These are phyloP conservation scores for Pogonomyrmex barbatus DNA, from an alignment of 1,140 invertebrate genomes.

Conservation along the genomic window DNA sequence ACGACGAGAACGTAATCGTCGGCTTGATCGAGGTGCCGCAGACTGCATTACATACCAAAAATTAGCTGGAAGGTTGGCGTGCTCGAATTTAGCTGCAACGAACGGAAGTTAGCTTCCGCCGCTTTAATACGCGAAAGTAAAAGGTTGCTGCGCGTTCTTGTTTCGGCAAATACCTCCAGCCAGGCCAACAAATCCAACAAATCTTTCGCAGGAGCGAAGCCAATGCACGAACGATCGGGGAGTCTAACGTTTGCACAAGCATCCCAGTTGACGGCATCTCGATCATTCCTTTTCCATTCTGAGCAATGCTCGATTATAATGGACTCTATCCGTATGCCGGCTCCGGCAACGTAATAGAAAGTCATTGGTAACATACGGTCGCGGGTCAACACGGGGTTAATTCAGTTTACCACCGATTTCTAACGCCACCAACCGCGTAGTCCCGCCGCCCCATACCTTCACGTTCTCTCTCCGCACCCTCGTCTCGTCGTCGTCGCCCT, in stretches of 20 bases:
- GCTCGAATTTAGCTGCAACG: constrained; percentile 43
- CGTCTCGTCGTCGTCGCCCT: constrained; percentile 33
- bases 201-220: not conserved
- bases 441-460: not conserved
- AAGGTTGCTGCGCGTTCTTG: constrained; percentile 42
- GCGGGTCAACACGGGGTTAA: constrained; percentile 77
- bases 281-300: constrained; percentile 15
- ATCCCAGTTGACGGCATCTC: constrained; percentile 1
- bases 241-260: constrained; percentile 53
- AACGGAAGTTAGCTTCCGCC: constrained; percentile 57
- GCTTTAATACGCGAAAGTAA: constrained; percentile 42
- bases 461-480: constrained; percentile 16
- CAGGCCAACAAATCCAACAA: constrained; percentile 24
- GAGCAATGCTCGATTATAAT: constrained; percentile 57
- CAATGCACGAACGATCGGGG: not conserved
- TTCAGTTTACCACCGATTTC: constrained; percentile 79
- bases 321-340: constrained; percentile 22
- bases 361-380: constrained; percentile 77
- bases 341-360: constrained; percentile 72
- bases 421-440: constrained; percentile 56
- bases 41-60: constrained; percentile 62
- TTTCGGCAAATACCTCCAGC: constrained; percentile 27
- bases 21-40: constrained; percentile 54
- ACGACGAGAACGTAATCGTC: constrained; percentile 62
- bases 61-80: constrained; percentile 57